A percentile compares a stretch with the other conserved stretches of the same genome.
These are phyloP conservation scores for Drosophila fungiperda DNA, from an alignment of 2,888 invertebrate genomes.

Conservation along the genomic window DNA sequence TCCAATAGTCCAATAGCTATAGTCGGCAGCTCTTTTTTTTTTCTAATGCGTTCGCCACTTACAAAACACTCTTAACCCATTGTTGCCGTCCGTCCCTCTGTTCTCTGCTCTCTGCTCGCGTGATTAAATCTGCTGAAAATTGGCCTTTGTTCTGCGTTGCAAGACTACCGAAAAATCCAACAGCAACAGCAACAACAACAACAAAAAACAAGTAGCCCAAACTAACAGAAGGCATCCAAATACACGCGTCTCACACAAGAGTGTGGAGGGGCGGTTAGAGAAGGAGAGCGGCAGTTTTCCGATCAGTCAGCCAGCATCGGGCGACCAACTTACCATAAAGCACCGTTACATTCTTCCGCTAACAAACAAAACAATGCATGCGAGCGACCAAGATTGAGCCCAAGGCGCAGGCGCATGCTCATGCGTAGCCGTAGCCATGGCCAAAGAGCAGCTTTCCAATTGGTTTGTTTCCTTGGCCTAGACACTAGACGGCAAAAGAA, in stretches of 20 bases:
- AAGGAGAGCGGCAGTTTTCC: conserved; percentile 9
- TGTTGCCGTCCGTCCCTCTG: conserved; percentile 56
- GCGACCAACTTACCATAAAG: conserved; percentile 78
- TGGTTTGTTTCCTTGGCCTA: conserved; percentile 42
- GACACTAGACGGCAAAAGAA: conserved; percentile 49
- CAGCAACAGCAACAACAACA: not conserved
- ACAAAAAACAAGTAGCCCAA: conserved; percentile 14
- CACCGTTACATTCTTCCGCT: conserved; percentile 78
- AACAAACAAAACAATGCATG: conserved; percentile 72
- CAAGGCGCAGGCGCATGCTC: conserved; percentile 32
- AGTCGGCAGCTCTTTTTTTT: conserved; percentile 28
- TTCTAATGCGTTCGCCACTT: conserved; percentile 76
- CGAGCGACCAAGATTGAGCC: conserved; percentile 54
- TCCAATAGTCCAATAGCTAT: conserved; percentile 25
- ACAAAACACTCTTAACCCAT: conserved; percentile 68
- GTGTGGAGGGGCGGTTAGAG: not conserved
- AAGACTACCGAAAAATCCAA: conserved; percentile 50
- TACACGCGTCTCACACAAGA: conserved; percentile 45
- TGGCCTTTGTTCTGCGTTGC: conserved; percentile 72
- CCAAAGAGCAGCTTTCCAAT: conserved; percentile 48
- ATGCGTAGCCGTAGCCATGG: conserved; percentile 56
- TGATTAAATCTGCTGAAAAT: conserved; percentile 80
- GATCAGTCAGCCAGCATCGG: conserved; percentile 51
- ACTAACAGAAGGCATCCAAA: conserved; percentile 19
- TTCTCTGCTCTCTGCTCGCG: conserved; percentile 48